Percentiles rank a stretch among this genome's conserved stretches.
Conservation (phyloP, 2,888 invertebrate species). For the Eilema griseolum region DNA sequence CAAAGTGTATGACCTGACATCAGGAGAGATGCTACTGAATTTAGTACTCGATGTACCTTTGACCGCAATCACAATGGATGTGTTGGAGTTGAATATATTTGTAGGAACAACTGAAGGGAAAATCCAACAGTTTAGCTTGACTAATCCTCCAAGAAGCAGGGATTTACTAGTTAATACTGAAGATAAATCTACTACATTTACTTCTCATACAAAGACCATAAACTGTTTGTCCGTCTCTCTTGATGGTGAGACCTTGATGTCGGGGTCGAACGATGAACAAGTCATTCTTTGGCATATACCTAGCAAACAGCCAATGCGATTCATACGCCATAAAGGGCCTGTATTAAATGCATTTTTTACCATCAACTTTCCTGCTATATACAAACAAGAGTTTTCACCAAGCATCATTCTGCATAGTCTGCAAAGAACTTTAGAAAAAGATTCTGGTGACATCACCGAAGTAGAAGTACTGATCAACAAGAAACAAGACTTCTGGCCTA, state of each 20-base stretch:
- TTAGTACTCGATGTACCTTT: slow-evolving; percentile 91
- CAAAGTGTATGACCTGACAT: slow-evolving; percentile 92
- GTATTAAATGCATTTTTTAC: slow-evolving; percentile 91
- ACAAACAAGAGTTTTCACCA: slow-evolving; percentile 86
- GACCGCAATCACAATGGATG: slow-evolving; percentile 90
- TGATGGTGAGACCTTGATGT: slow-evolving; percentile 90
- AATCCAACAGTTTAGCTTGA: slow-evolving; percentile 90
- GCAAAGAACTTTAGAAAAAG: slow-evolving; percentile 88
- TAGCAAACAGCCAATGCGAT: slow-evolving; percentile 91
- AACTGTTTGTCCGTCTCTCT: slow-evolving; percentile 91
- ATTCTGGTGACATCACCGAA: slow-evolving; percentile 78
- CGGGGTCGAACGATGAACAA: slow-evolving; percentile 91
- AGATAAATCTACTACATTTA: slow-evolving; percentile 83
- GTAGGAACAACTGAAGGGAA: slow-evolving; percentile 91
- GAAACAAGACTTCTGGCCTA: slow-evolving; percentile 78
- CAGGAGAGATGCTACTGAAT: slow-evolving; percentile 90
- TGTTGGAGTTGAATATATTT: slow-evolving; percentile 90
- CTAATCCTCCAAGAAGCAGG: slow-evolving; percentile 89
- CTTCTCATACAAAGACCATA: slow-evolving; percentile 90
- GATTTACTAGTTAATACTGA: slow-evolving; percentile 89
- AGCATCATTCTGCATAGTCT: slow-evolving; percentile 87
- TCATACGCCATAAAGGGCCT: slow-evolving; percentile 90
- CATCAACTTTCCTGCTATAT: slow-evolving; percentile 87
- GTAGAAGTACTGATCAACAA: slow-evolving; percentile 75
- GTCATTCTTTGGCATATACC: slow-evolving; percentile 94